Base-by-base conservation (phyloP, 2,888 invertebrate genomes). In the Phragmatobia fuliginosa region DNA sequence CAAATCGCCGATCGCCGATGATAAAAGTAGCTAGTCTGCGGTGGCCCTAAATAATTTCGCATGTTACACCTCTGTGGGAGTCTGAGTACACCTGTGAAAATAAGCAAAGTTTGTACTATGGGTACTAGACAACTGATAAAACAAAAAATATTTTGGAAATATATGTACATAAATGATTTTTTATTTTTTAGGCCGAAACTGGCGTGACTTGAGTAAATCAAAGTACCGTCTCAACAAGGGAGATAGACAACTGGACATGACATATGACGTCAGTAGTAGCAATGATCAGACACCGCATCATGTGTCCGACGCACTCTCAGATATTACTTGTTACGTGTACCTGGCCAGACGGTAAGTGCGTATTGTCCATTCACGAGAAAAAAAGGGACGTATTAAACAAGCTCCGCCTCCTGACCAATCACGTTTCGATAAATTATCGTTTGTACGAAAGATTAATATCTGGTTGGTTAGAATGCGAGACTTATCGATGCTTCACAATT, bases 311-410 rank as follows among this genome's bases (percentile, higher is more conserved):
- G 97, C 99, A 33, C 95, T 99, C 41, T 99, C 99, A 0, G 99
- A 99, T 90, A 99, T 99, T 72, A 99, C 99, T 0, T 99, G 98
- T 90, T 99, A 99, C 91, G 99, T 99, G 1, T 99, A 99, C 90
- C 97, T 98, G 93, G 98, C 99, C 0, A 96, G 99, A 73, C 96
- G 96, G 91, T 96, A 69, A 72, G 77, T 31, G 21, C 33, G 0
- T 10, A 21, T 18, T 14, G 6, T 25, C 11, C 6, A 16, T 25
- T 49, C 45, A 3, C 45, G n/a, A 49, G 2, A n/a, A 49, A 49
- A 49, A 49, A n/a, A n/a, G 2, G 21, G 21, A 49, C n/a, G 45
- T 21, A 21, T 8, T 16, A 0, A 45, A 21, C 21, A 8, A 45
- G 21, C 8, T 6, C 21, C 6, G 41, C 41, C 5, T n/a, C 10